Percentiles rank a stretch among this genome's conserved stretches.
phyloP scores from a whole-genome alignment of 2,797 vertebrate species.

The Salarias fasciatus region DNA sequence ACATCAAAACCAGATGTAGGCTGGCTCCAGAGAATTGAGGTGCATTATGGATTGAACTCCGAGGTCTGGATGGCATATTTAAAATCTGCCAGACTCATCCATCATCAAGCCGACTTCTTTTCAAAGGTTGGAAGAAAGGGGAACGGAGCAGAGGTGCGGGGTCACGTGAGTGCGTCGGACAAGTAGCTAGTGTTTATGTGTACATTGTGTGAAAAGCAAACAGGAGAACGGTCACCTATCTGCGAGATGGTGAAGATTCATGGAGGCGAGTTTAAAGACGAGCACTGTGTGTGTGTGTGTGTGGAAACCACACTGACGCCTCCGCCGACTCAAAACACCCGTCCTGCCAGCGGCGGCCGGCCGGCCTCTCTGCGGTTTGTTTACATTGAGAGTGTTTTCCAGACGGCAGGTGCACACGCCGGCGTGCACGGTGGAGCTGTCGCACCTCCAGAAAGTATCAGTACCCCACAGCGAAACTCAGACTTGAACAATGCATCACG shows the following conservation, averaged over 20 bases:
- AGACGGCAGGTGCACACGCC: conserved; percentile 57
- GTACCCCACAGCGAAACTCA: conserved; percentile 26
- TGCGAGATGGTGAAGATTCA: conserved; percentile 54
- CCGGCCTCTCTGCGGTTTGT: conserved; percentile 71
- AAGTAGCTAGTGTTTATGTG: conserved; percentile 51
- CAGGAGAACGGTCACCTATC: conserved; percentile 65
- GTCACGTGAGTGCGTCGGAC: conserved; percentile 31
- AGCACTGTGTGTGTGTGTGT: conserved; percentile 57
- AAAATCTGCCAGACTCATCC: conserved; percentile 67
- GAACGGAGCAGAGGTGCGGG: conserved; percentile 18
- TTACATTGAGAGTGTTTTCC: conserved; percentile 70
- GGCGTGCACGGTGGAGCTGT: no score
- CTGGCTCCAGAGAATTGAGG: conserved; percentile 52
- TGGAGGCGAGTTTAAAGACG: conserved; percentile 46
- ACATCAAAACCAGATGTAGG: conserved; percentile 81
- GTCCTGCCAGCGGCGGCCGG: conserved; percentile 32
- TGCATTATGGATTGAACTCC: conserved; percentile 45
- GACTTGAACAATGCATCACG: conserved; percentile 21
- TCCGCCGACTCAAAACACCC: conserved; percentile 61
- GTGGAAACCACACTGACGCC: conserved; percentile 67
- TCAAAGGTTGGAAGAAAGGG: conserved; percentile 1
- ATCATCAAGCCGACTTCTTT: conserved; percentile 57
- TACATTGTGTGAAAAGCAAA: conserved; percentile 64
- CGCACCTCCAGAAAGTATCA: conserved; percentile 28
- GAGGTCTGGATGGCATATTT: conserved; percentile 68